Evolutionary conservation across 2,888 invertebrate species (phyloP), one percentile per base, ranked within the genome.

Genomic region (Hecatera dysodea): DNA sequence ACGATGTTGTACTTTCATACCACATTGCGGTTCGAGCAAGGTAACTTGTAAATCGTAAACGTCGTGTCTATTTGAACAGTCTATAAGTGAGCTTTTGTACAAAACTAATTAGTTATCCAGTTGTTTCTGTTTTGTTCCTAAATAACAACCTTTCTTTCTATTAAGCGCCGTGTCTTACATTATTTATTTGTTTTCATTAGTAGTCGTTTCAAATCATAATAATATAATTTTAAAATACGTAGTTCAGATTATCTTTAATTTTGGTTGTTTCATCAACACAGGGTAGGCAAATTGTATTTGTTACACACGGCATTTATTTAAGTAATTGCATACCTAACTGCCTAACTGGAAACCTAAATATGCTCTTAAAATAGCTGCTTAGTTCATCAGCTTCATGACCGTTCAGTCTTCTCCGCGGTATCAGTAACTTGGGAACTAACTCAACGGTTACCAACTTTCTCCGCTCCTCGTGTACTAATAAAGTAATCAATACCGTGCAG

Each of bases 1-100:
- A 60, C 36, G 39, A 53, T 61, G 50, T 48, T 57, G 50, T 65
- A 71, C 66, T 80, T 83, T 75, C 70, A 42, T 60, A 67, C 27
- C 19, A 67, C 61, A 52, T 44, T 50, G 39, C 56, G 36, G n/a
- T 65, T 22, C 52, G 11, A 60, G 15, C 42, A 39, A 42, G 27
- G 50, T 29, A 50, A 61, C 46, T 71, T 63, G 60, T 48, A 12
- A 15, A 27, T 42, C 22, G 42, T 27, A 15, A 27, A 48, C 22
- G 42, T 27, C 39, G 24, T 67, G 19, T 69, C n/a, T 56, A 36
- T 55, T 63, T 42, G 17, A 33, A 27, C 12, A 11, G 50, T n/a
- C 22, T 52, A 33, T 9, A 15, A 50, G 12, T 69, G 15, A 2
- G 11, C 9, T 1, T 56, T 36, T 42, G 48, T 67, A n/a, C 7